Base-by-base conservation (phyloP, 2,113 vertebrate genomes). In the Tricholaema leucomelas region DNA sequence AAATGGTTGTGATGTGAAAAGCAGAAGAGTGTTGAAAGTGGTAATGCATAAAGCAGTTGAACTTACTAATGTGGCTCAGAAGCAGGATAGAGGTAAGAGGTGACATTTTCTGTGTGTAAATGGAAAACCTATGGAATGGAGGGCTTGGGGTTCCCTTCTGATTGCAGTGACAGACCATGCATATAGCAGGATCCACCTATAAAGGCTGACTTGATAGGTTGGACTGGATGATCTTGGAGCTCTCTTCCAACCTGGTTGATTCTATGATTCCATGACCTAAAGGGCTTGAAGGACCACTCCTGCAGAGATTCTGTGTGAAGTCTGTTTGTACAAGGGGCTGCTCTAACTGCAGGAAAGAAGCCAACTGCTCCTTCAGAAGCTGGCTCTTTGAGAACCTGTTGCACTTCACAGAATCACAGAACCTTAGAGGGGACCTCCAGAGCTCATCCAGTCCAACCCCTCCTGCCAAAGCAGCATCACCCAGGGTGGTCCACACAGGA, bases 1-100 rank as follows among this genome's bases (percentile, higher is more conserved):
- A 95, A 96, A 89, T 35, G 44, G 65, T 55, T 77, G 52, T 96
- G 93, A 96, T 93, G 85, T 87, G 85, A 96, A 95, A 96, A 94
- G 75, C 95, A 96, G 95, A 96, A 42, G 52, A 67, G n/a, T 6
- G 7, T 70, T 96, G 71, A 88, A 85, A 86, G 42, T 75, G 64
- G 78, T 91, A 92, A 96, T 88, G 91, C 55, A 64, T 72, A 87
- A 93, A 96, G 71, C 89, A 92, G 82, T 80, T 79, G 84, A 86
- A 82, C 79, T 84, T 90, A 91, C 70, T 94, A 93, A 79, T 93
- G 73, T 60, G 70, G 66, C 56, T 84, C 81, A 92, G 87, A 83
- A 94, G 84, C 60, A 90, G 91, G 77, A 80, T 90, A 81, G 87
- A 90, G 88, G 74, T 85, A 92, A 95, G 93, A 95, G 92, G 84